phyloP scores from a whole-genome alignment of 2,113 vertebrate species.

The Sigmodon hispidus region DNA sequence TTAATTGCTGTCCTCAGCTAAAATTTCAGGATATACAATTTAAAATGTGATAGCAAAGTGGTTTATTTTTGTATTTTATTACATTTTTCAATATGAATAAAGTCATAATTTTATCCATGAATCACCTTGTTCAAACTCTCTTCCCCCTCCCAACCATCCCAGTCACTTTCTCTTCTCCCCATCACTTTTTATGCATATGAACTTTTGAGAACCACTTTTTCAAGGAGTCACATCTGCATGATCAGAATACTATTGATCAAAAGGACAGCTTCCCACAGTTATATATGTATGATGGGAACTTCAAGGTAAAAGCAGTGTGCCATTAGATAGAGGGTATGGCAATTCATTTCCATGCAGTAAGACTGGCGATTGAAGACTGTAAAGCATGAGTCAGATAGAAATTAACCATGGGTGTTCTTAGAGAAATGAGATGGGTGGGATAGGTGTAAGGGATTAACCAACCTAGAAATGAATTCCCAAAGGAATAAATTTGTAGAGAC shows the following conservation, averaged over 20 bases:
- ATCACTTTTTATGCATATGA: not conserved
- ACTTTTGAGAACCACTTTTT: not conserved
- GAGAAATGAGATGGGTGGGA: not conserved
- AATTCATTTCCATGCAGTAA: not conserved
- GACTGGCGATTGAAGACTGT: not conserved
- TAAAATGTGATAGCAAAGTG: not conserved
- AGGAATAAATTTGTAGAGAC: not conserved
- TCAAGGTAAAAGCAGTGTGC: not conserved
- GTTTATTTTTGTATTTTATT: too few relatives aligned
- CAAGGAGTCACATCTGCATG: not conserved
- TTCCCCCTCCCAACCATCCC: too few relatives aligned
- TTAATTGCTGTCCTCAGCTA: not conserved
- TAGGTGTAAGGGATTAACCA: not conserved
- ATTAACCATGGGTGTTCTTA: not conserved
- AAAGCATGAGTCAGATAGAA: not conserved
- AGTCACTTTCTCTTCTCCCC: too few relatives aligned
- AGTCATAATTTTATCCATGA: too few relatives aligned
- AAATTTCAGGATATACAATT: not conserved
- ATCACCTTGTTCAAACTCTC: too few relatives aligned
- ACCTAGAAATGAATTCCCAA: not conserved
- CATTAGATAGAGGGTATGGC: not conserved
- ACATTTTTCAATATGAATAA: too few relatives aligned
- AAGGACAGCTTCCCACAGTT: not conserved
- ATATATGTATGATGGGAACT: not conserved
- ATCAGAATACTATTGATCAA: not conserved